Evolutionary conservation across 2,888 invertebrate species (phyloP), one percentile per base, ranked within the genome.

Genomic region (Melikaiella ostensackeni): DNA sequence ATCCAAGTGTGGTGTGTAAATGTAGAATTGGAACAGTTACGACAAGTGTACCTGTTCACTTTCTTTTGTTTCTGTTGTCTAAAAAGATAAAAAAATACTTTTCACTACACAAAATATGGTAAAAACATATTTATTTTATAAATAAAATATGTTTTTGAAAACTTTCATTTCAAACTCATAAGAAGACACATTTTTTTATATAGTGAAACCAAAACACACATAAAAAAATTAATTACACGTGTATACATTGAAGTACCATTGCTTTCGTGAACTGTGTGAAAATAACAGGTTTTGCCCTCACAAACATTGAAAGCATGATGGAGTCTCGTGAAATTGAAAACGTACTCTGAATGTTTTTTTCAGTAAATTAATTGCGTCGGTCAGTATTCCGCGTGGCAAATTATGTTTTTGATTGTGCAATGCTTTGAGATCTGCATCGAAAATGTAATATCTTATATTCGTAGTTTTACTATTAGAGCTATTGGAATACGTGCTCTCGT

Each of bases 331-430:
- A 57, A 57, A 57, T 57, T 57, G 57, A 57, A 57, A 57, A 57
- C 57, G 13, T 55, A 55, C 55, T 55, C 55, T 57, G 57, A 57
- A 57, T 24, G 6, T 57, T 57, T 57, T 57, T 57, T 57, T 57
- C 24, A 1, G 13, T 5, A 13, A 24, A 57, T 57, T 57, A 24
- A 57, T 57, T 57, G 24, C 57, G 11, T 57, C 24, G 57, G 24
- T 24, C 24, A 13, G 24, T 24, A 57, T 57, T 24, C 24, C 57
- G 9, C 11, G 11, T 57, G 57, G 24, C 55, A 24, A 21, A 57
- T 24, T 13, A 57, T 24, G 11, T 57, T 57, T 57, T 24, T 24
- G 1, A 57, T 21, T 57, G 24, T 16, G 21, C 57, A 57, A 57
- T 57, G 13, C 13, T 57, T 24, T 0, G 5, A 24, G 24, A 24